phyloP scores from a whole-genome alignment of 1,140 invertebrate genomes.

The Meloidogyne hapla region DNA sequence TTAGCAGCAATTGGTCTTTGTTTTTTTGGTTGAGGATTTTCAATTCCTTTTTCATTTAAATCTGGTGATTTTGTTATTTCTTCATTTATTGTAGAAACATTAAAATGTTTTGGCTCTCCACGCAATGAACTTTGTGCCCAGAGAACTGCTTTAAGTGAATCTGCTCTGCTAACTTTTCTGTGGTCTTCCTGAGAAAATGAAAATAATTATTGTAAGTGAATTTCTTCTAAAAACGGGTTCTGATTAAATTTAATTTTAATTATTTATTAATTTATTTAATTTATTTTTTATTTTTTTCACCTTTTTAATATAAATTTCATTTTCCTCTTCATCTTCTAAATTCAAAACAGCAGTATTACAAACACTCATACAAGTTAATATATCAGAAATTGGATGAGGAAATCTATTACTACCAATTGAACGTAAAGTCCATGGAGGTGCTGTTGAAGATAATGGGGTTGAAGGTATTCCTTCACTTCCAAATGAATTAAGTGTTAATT shows the following conservation, averaged over 20 bases:
- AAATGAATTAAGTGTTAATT: conserved; percentile 7
- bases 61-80: not conserved
- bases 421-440: not conserved
- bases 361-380: conserved; percentile 33
- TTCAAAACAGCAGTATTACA: conserved; percentile 26
- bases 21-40: not conserved
- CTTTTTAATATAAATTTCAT: too few species aligned
- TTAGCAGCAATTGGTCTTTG: not conserved
- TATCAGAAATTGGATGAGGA: conserved; percentile 16
- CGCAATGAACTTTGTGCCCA: not conserved
- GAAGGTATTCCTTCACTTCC: not conserved
- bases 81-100: conserved; percentile 6
- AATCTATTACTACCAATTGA: conserved; percentile 18
- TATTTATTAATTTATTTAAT: not conserved
- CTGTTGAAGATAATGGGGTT: not conserved
- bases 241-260: too few species aligned
- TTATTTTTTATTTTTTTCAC: not conserved
- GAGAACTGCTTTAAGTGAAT: conserved; percentile 12
- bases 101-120: conserved; percentile 15
- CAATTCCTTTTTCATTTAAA: not conserved
- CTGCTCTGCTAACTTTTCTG: conserved; percentile 12
- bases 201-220: too few species aligned
- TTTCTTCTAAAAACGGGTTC: too few species aligned
- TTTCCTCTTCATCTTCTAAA: conserved; percentile 27
- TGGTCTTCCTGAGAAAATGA: not conserved